phyloP scores from a whole-genome alignment of 1,140 invertebrate species.

The Bombus waltoni region DNA sequence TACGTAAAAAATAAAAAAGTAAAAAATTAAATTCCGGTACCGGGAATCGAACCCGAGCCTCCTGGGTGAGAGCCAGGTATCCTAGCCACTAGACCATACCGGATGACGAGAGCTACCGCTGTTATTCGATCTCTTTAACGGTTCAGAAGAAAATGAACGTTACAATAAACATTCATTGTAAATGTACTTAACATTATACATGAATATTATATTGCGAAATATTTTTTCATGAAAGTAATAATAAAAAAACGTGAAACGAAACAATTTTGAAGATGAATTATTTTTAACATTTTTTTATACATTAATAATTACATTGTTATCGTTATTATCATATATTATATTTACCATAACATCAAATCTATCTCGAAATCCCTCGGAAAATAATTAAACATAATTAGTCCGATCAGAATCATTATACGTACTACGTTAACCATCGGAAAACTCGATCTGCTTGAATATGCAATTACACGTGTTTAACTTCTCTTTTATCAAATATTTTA shows the following conservation, averaged over 20 bases:
- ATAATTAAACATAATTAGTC: not conserved
- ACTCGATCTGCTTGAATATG: not conserved
- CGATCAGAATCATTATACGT: not conserved
- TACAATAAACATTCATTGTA: not conserved
- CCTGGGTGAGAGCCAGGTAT: slow-evolving; percentile 78
- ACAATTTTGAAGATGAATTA: not conserved
- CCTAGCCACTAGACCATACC: slow-evolving; percentile 71
- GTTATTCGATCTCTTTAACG: fast-evolving
- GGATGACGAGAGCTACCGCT: not conserved
- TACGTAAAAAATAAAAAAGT: not conserved
- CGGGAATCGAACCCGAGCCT: slow-evolving; percentile 70
- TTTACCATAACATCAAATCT: not conserved
- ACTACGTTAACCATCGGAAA: not conserved
- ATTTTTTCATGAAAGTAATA: not conserved
- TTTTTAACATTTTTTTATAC: not conserved
- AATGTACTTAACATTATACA: not conserved
- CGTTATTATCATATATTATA: not conserved
- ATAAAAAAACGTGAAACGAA: not conserved
- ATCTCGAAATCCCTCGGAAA: not conserved
- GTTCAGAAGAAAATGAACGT: not conserved
- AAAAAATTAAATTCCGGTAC: slow-evolving; percentile 52
- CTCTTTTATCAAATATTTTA: not conserved
- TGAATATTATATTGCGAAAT: not conserved
- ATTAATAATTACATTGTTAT: not conserved
- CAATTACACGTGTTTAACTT: not conserved